phyloP scores from a whole-genome alignment of 2,888 invertebrate species.

The Liposcelis brunnea region DNA sequence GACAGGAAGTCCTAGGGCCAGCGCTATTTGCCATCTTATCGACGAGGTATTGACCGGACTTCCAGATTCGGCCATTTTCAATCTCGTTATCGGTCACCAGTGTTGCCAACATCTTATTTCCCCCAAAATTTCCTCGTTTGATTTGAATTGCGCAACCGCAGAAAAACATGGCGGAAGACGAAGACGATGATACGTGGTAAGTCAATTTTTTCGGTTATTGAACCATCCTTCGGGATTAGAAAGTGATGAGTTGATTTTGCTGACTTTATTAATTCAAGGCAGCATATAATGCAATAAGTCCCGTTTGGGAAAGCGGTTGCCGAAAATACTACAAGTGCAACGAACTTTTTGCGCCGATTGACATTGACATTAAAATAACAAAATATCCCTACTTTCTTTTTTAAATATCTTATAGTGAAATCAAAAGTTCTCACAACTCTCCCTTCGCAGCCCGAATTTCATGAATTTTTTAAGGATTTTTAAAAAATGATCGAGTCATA shows the following conservation, averaged over 20 bases:
- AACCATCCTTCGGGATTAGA: slow-evolving; percentile 13
- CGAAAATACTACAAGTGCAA: too few species aligned
- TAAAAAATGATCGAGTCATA: too few species aligned
- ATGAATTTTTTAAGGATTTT: too few species aligned
- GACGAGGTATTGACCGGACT: slow-evolving; percentile 4
- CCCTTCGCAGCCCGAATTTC: too few species aligned
- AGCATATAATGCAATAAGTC: too few species aligned
- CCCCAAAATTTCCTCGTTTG: too few species aligned
- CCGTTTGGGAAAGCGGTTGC: too few species aligned
- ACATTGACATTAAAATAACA: background rate
- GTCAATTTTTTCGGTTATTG: slow-evolving; percentile 18
- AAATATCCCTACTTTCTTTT: background rate
- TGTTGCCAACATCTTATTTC: too few species aligned
- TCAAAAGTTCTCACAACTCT: background rate
- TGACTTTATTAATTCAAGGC: too few species aligned
- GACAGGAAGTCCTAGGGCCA: slow-evolving; percentile 67
- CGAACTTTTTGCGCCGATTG: slow-evolving; percentile 7
- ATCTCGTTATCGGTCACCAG: too few species aligned
- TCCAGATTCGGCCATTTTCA: slow-evolving; percentile 4
- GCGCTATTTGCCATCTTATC: slow-evolving; percentile 67
- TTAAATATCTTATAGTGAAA: background rate
- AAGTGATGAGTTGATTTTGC: too few species aligned
- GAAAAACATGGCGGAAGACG: slow-evolving; percentile 36
- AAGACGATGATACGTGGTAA: slow-evolving; percentile 45
- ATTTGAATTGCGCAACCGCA: too few species aligned